phyloP scores from a whole-genome alignment of 2,797 vertebrate species.

The Psittacula echo region DNA sequence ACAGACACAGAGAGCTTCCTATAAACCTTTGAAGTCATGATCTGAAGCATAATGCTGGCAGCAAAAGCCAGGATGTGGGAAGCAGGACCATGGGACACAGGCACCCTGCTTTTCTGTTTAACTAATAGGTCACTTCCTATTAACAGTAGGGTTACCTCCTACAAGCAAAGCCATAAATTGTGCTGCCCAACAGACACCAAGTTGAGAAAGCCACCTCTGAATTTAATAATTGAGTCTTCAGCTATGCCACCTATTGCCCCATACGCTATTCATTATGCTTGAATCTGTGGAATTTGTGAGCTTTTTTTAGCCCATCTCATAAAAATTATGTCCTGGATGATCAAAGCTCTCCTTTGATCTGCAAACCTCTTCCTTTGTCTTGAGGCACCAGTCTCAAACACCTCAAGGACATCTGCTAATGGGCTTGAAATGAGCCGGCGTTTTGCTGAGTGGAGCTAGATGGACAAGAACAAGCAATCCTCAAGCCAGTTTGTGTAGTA shows the following conservation, averaged over 20 bases:
- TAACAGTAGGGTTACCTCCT: neutral
- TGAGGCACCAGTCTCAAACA: slow-evolving; percentile 23
- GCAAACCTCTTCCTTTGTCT: slow-evolving; percentile 29
- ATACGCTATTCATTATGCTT: neutral
- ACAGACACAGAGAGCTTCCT: neutral
- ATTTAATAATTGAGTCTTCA: neutral
- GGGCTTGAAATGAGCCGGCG: neutral
- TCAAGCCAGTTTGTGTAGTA: neutral
- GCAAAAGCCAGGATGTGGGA: neutral
- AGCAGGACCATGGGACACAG: neutral
- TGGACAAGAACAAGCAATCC: neutral
- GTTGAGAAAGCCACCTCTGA: neutral
- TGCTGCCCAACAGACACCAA: neutral
- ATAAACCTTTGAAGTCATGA: slow-evolving; percentile 9
- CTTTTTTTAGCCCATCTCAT: neutral
- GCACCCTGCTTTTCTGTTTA: slow-evolving; percentile 2
- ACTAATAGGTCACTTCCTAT: slow-evolving; percentile 1
- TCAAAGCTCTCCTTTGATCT: slow-evolving; percentile 59
- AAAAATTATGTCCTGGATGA: slow-evolving; percentile 30
- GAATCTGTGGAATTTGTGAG: neutral
- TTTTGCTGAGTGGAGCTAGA: neutral
- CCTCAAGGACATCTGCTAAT: slow-evolving; percentile 37
- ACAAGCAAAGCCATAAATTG: neutral
- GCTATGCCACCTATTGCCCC: neutral
- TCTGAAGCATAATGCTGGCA: slow-evolving; percentile 5